Evolutionary conservation across 2,797 vertebrate species (phyloP).

Genomic region (Avahi laniger): DNA sequence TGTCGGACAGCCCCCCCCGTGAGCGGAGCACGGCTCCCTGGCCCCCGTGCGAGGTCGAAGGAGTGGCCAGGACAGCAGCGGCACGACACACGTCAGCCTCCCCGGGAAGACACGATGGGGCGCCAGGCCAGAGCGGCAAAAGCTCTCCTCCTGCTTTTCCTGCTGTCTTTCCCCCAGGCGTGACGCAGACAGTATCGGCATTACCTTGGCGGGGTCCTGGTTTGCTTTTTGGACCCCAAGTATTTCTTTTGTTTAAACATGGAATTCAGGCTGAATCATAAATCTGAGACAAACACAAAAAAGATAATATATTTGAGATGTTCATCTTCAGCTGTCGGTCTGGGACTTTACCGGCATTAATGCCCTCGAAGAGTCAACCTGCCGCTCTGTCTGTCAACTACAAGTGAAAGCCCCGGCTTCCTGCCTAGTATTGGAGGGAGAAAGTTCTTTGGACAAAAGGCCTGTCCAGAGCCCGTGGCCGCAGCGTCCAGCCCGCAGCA

Average conservation of each 20-base stretch:
- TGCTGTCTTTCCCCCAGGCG: constrained; percentile 40
- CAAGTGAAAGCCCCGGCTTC: neutral
- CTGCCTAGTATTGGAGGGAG: neutral
- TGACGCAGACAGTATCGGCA: constrained; percentile 53
- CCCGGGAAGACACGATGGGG: neutral
- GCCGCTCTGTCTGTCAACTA: constrained; percentile 39
- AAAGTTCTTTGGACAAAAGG: neutral
- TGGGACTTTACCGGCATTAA: neutral
- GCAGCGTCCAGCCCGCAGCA: neutral
- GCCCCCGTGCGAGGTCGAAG: neutral
- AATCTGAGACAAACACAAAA: neutral
- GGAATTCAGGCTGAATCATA: neutral
- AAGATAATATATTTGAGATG: neutral
- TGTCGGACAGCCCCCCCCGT: neutral
- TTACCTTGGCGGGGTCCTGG: constrained; percentile 29
- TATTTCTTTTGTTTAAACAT: constrained; percentile 53
- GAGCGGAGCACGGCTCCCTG: neutral
- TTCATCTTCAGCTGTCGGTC: neutral
- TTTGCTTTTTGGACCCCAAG: constrained; percentile 44
- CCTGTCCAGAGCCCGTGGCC: neutral
- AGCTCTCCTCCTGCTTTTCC: constrained; percentile 3
- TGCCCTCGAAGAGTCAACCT: neutral
- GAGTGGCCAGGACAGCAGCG: constrained; percentile 13
- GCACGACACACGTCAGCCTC: neutral
- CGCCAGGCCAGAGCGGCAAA: neutral